These are phyloP conservation scores for Lepisosteus osseus DNA, from an alignment of 2,113 vertebrate species.

Conservation along the genomic window DNA sequence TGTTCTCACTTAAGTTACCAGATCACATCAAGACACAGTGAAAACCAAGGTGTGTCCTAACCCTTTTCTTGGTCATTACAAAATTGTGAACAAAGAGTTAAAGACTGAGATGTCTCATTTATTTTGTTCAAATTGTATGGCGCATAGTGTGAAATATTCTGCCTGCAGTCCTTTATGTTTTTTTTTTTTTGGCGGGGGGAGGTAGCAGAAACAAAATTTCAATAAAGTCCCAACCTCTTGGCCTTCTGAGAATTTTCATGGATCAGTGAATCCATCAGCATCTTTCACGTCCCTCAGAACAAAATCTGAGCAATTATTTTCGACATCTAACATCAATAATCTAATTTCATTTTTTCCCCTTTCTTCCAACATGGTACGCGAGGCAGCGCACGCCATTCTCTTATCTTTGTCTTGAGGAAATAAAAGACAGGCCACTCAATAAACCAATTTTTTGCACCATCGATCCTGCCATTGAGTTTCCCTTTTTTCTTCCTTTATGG, in stretches of 20 bases:
- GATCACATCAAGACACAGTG: no score
- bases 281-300: constrained; percentile 64
- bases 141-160: background rate
- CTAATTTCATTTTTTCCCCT: constrained; percentile 60
- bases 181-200: constrained; percentile 28
- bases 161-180: background rate
- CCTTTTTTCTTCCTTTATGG: constrained; percentile 49
- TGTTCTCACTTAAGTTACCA: no score
- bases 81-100: background rate
- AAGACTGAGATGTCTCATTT: background rate
- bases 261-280: constrained; percentile 61
- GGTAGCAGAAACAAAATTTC: constrained; percentile 30
- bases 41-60: no score
- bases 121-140: background rate
- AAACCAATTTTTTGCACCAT: constrained; percentile 80
- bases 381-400: constrained; percentile 41
- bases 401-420: constrained; percentile 74
- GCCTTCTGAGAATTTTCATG: constrained; percentile 48
- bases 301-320: constrained; percentile 83
- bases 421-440: constrained; percentile 73
- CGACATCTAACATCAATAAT: constrained; percentile 80
- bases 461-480: constrained; percentile 70
- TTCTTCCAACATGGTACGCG: constrained; percentile 7
- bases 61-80: background rate
- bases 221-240: constrained; percentile 32